phyloP scores from a whole-genome alignment of 2,113 vertebrate genomes.

The Callocephalon fimbriatum region DNA sequence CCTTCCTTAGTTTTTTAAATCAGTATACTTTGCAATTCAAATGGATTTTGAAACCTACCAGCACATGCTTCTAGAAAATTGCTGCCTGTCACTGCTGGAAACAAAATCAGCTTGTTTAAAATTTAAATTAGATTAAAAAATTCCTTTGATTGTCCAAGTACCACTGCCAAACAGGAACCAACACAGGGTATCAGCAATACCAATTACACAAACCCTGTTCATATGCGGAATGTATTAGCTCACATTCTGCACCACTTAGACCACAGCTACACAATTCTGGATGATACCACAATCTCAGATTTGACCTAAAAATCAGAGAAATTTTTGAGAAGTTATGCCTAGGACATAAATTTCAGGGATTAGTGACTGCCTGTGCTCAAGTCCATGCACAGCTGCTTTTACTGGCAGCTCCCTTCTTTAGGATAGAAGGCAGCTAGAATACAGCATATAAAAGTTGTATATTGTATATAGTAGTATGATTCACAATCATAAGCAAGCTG shows the following conservation, averaged over 20 bases:
- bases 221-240: background rate
- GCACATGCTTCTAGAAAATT: background rate
- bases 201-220: background rate
- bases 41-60: background rate
- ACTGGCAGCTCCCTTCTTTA: background rate
- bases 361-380: background rate
- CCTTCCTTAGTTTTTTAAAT: background rate
- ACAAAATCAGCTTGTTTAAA: background rate
- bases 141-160: background rate
- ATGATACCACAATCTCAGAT: background rate
- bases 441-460: background rate
- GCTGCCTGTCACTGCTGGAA: background rate
- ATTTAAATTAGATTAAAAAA: background rate
- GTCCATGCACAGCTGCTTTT: background rate
- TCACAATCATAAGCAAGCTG: background rate
- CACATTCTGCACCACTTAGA: background rate
- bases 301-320: background rate
- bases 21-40: background rate
- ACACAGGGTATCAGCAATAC: background rate
- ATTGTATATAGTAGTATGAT: background rate
- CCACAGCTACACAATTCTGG: background rate
- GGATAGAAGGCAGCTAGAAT: background rate
- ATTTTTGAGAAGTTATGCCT: background rate
- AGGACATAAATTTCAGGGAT: background rate
- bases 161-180: background rate